These are phyloP conservation scores for Brienomyrus brachyistius DNA, from an alignment of 2,113 vertebrate genomes.

Conservation along the genomic window DNA sequence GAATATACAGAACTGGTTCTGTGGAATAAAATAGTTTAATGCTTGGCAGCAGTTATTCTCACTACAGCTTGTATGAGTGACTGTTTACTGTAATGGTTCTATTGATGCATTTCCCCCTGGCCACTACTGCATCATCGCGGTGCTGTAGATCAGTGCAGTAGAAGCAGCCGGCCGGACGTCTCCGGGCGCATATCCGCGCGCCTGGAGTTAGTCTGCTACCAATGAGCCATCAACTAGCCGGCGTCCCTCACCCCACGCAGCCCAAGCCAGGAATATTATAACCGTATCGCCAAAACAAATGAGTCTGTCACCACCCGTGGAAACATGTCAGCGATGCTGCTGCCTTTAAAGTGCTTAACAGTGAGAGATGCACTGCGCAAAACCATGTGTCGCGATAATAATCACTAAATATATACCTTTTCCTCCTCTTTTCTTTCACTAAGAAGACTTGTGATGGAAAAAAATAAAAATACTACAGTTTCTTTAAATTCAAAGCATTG, in stretches of 20 bases:
- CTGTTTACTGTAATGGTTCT: constrained; percentile 4
- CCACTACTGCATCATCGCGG: not conserved
- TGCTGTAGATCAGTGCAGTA: not conserved
- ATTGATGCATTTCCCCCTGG: constrained; percentile 6
- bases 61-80: not conserved
- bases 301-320: constrained; percentile 53
- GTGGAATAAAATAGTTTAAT: not conserved
- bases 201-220: not conserved
- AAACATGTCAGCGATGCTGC: constrained; percentile 54
- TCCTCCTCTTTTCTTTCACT: not conserved
- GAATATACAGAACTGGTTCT: not conserved
- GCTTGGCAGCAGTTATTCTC: not conserved
- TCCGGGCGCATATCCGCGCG: not conserved
- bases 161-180: not conserved
- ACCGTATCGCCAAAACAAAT: constrained; percentile 42
- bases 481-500: not conserved
- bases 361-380: constrained; percentile 28
- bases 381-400: not conserved
- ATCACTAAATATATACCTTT: not conserved
- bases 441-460: not conserved
- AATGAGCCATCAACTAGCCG: constrained; percentile 5
- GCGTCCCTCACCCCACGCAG: constrained; percentile 34
- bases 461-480: not conserved
- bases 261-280: constrained; percentile 47
- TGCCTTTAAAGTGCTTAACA: constrained; percentile 41